Evolutionary conservation across 2,888 invertebrate species (phyloP), one percentile per base, ranked within the genome.

Genomic region (Pammene aurita): DNA sequence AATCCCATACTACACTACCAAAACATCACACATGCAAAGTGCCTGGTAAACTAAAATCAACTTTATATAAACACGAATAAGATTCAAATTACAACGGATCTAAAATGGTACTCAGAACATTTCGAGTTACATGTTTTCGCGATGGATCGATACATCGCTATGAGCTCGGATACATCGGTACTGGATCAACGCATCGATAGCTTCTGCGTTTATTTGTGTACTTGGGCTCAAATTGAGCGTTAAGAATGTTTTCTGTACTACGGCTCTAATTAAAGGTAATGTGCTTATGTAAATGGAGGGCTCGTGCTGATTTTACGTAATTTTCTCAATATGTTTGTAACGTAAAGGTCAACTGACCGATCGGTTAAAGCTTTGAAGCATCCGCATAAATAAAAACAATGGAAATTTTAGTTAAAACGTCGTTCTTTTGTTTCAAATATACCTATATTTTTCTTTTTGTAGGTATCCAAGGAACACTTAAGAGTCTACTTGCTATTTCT

Each of bases 111-210:
- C n/a, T 41, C 5, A 10, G 1, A 18, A 14, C 7, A 9, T 62
- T 50, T 38, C 26, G 18, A 9, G 44, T 34, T 46, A 34, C 1
- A 34, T 9, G 42, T 13, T 58, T 64, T 52, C 63, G 68, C 67
- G 48, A 56, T 42, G 62, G 67, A 67, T 67, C 67, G 67, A 68
- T 60, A 58, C 48, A 57, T 57, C 55, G 38, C 46, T 9, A 48
- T n/a, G 34, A 50, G 46, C 55, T 34, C 11, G 26, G 48, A 66
- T 52, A 41, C 14, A 46, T 60, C 58, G 62, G 48, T 18, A 18
- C 57, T 38, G 61, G 50, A 52, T 62, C 62, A 61, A 35, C 57
- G 26, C 48, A 62, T 62, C 52, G 62, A 62, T 62, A 62, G 50
- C 52, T 41, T 26, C 57, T 62, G 7, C 7, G 50, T 41, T 41